Conservation (phyloP, 2,113 vertebrate species). For the Rana temporaria region DNA sequence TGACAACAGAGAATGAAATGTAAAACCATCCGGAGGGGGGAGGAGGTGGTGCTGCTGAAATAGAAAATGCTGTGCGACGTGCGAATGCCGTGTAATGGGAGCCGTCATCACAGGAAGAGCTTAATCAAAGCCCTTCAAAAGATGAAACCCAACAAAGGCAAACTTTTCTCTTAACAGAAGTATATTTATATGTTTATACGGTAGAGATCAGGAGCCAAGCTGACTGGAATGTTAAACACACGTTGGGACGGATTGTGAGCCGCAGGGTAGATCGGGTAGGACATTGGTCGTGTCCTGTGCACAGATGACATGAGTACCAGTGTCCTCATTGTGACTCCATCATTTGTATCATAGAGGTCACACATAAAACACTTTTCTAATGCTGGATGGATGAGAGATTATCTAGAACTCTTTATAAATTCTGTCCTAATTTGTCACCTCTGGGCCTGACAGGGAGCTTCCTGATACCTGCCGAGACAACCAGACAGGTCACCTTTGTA, state of each 20-base stretch:
- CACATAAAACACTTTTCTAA: conserved; percentile 5
- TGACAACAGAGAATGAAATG: conserved; percentile 16
- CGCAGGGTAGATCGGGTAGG: conserved; percentile 23
- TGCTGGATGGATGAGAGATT: conserved; percentile 8
- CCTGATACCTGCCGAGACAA: too few species aligned
- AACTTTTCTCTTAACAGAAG: conserved; percentile 12
- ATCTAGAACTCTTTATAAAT: neutral
- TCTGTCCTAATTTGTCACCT: too few species aligned
- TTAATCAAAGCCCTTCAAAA: conserved; percentile 41
- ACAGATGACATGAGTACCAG: conserved; percentile 15
- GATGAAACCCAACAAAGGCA: conserved; percentile 34
- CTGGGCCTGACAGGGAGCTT: too few species aligned
- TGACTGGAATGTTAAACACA: conserved; percentile 15
- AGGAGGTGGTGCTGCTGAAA: neutral
- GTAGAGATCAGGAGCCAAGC: conserved; percentile 16
- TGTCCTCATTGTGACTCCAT: conserved; percentile 25
- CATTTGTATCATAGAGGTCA: conserved; percentile 39
- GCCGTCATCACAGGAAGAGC: conserved; percentile 23
- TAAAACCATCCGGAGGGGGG: conserved; percentile 12
- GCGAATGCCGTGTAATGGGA: conserved; percentile 33
- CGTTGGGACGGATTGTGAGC: neutral
- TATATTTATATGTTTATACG: conserved; percentile 15
- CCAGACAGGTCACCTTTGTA: too few species aligned
- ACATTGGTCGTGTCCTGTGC: conserved; percentile 4
- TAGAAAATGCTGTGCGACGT: neutral